Conservation (phyloP, 2,113 vertebrate species). For the Bos taurus region ARS-UCD2.0 NC_037328.1:129338001-129338500, state of each 20-base stretch:
- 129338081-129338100: not conserved
- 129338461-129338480: not conserved
- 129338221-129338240: fast-evolving
- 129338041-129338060: not conserved
- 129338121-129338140: not conserved
- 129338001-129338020: not conserved
- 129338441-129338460: not conserved
- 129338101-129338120: not conserved
- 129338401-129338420: not conserved
- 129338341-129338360: not conserved
- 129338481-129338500: not conserved
- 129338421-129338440: fast-evolving
- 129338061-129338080: not conserved
- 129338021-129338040: not conserved
- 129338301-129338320: slow-evolving; percentile 30
- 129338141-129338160: not conserved
- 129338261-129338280: not conserved
- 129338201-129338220: not conserved
- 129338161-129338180: not conserved
- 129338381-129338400: not conserved
- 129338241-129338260: not conserved
- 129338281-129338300: not conserved
- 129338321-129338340: slow-evolving; percentile 46
- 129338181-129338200: not conserved
- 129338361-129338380: not conserved